Evolutionary conservation across 2,113 vertebrate species (phyloP).

Genomic region (Picathartes gymnocephalus): DNA sequence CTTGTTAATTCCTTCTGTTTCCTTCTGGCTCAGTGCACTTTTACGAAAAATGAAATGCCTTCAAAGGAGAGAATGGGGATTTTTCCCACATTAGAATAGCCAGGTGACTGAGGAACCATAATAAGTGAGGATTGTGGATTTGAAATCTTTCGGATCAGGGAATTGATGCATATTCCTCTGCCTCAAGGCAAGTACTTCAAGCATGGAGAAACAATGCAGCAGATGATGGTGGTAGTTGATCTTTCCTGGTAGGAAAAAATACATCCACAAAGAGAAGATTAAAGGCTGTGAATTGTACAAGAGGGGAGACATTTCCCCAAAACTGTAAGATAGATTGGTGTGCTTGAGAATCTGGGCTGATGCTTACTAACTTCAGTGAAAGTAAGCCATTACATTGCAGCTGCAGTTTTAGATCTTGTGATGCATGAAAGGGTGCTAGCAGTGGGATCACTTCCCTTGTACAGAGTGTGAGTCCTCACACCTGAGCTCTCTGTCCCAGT

Average conservation of each 20-base stretch:
- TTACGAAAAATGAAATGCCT: not conserved
- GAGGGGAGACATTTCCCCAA: fast-evolving
- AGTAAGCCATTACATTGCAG: not conserved
- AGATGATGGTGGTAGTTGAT: not conserved
- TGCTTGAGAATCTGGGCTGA: not conserved
- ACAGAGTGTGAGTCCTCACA: fast-evolving
- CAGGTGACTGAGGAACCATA: not conserved
- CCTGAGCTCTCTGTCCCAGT: no score
- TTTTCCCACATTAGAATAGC: not conserved
- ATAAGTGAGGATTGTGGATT: not conserved
- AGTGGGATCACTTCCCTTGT: not conserved
- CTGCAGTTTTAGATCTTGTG: not conserved
- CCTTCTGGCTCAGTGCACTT: not conserved
- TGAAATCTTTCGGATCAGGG: not conserved
- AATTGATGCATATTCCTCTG: not conserved
- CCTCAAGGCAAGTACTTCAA: not conserved
- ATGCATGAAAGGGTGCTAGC: not conserved
- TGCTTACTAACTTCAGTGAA: not conserved
- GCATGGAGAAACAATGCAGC: not conserved
- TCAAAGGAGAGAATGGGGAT: not conserved
- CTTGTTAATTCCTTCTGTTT: not conserved
- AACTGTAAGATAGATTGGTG: not conserved
- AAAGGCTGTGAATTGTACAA: not conserved
- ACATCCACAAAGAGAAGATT: not conserved
- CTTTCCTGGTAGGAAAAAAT: not conserved